phyloP scores from a whole-genome alignment of 2,797 vertebrate species.

The Microctenopoma stevenorrisi region DNA sequence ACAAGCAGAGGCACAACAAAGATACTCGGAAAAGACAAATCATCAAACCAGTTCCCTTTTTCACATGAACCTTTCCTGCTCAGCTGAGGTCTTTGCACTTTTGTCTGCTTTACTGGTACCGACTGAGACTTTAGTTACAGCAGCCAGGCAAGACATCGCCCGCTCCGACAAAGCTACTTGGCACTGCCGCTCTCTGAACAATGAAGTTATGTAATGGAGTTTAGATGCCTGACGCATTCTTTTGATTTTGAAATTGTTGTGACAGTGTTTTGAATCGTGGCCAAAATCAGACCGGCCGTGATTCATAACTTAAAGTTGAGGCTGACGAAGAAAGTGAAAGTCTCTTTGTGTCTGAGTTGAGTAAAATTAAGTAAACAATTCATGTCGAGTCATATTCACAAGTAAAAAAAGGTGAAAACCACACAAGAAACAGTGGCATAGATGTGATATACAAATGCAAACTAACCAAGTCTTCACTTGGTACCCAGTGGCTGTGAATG shows the following conservation, averaged over 20 bases:
- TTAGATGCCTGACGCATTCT: constrained; percentile 20
- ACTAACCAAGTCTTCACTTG: not conserved
- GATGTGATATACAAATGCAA: not conserved
- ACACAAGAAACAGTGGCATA: not conserved
- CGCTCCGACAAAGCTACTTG: constrained; percentile 27
- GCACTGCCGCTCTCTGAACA: constrained; percentile 29
- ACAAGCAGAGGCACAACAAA: not conserved
- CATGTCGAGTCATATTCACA: constrained; percentile 21
- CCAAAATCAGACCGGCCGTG: not conserved
- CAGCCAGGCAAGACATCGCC: constrained; percentile 16
- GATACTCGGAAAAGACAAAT: not conserved
- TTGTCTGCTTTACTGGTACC: constrained; percentile 9
- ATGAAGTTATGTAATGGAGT: constrained; percentile 44
- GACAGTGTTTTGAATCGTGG: not conserved
- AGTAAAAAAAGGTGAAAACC: constrained; percentile 8
- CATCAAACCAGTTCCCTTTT: not conserved
- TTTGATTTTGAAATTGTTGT: constrained; percentile 16
- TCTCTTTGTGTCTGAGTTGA: constrained; percentile 5
- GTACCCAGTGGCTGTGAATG: constrained; percentile 15
- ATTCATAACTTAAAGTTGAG: not conserved
- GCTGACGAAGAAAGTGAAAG: not conserved
- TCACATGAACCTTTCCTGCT: not conserved
- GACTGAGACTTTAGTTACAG: not conserved
- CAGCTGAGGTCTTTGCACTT: not conserved
- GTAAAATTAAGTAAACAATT: constrained; percentile 65